A percentile compares a stretch with the other conserved stretches of the same genome.
Evolutionary conservation across 2,888 invertebrate species (phyloP).

Genomic region (Xylota sylvarum): DNA sequence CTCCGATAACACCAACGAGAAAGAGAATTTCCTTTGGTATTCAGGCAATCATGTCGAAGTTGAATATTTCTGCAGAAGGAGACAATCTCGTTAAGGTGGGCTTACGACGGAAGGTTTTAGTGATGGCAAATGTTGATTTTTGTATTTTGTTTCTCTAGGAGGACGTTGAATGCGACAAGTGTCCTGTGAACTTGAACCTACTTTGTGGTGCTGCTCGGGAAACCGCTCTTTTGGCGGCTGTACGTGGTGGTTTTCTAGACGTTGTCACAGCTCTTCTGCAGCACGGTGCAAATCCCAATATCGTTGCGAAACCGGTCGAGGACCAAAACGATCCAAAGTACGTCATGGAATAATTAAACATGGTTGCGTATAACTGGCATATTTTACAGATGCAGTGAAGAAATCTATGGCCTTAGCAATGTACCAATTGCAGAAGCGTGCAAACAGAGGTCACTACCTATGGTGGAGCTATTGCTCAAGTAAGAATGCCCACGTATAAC

Average conservation of each 20-base stretch:
- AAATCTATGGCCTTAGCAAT: conserved; percentile 84
- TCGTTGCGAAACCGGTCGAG: conserved; percentile 86
- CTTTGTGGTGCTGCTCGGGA: conserved; percentile 92
- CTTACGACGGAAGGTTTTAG: conserved; percentile 15
- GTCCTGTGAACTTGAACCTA: conserved; percentile 90
- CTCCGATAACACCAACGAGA: conserved; percentile 86
- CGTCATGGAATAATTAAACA: not conserved
- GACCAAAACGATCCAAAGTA: conserved; percentile 84
- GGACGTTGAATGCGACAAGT: conserved; percentile 84
- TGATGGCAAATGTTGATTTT: not conserved
- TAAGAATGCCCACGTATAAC: conserved; percentile 67
- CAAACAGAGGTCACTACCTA: conserved; percentile 83
- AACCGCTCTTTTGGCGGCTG: conserved; percentile 93
- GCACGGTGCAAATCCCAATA: conserved; percentile 93
- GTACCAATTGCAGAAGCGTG: conserved; percentile 84
- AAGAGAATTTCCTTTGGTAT: conserved; percentile 94
- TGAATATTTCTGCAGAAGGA: conserved; percentile 88
- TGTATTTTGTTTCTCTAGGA: conserved; percentile 58
- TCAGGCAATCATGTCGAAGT: conserved; percentile 93
- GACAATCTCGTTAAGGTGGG: conserved; percentile 85
- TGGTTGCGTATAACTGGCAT: not conserved
- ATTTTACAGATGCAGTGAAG: conserved; percentile 81
- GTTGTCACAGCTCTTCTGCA: conserved; percentile 89
- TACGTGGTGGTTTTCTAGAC: conserved; percentile 90
- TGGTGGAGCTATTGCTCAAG: conserved; percentile 84